Conservation (phyloP, 2,888 invertebrate species). For the Synanthedon andrenaeformis region DNA sequence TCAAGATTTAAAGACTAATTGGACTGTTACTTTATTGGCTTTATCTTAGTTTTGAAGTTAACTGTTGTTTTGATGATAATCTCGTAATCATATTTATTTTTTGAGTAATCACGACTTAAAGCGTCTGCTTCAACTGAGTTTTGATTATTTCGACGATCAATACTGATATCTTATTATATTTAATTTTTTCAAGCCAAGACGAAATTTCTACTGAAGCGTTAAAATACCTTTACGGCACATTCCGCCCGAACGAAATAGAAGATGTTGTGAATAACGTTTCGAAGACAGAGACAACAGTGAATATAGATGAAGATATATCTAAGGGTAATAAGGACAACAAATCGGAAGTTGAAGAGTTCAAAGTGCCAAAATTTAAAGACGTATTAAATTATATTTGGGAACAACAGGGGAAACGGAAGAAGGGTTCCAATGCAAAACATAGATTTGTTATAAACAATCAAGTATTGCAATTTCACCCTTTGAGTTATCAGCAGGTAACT, state of each 20-base stretch:
- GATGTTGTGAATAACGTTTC: constrained; percentile 59
- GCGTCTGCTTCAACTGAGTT: too few relatives aligned
- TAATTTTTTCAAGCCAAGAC: constrained; percentile 69
- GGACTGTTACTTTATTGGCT: too few relatives aligned
- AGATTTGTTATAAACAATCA: constrained; percentile 75
- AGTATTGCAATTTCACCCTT: constrained; percentile 77
- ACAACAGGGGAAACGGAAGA: constrained; percentile 73
- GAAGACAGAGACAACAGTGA: constrained; percentile 41
- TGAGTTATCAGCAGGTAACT: constrained; percentile 79
- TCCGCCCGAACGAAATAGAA: constrained; percentile 61
- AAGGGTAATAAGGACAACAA: constrained; percentile 48
- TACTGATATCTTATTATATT: background rate
- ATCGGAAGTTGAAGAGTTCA: constrained; percentile 36
- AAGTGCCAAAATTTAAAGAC: constrained; percentile 78
- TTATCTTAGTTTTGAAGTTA: too few relatives aligned
- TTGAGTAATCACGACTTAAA: too few relatives aligned
- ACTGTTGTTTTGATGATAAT: too few relatives aligned
- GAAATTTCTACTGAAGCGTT: constrained; percentile 80
- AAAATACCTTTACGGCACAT: constrained; percentile 80
- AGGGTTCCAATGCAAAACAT: constrained; percentile 67
- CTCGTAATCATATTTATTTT: too few relatives aligned
- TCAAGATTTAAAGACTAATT: too few relatives aligned
- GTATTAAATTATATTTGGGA: constrained; percentile 79
- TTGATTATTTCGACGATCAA: too few relatives aligned
- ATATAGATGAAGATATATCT: constrained; percentile 40